A percentile compares a stretch with the other conserved stretches of the same genome.
These are phyloP conservation scores for Paraescarpia echinospica DNA, from an alignment of 1,140 invertebrate species.

Conservation along the genomic window DNA sequence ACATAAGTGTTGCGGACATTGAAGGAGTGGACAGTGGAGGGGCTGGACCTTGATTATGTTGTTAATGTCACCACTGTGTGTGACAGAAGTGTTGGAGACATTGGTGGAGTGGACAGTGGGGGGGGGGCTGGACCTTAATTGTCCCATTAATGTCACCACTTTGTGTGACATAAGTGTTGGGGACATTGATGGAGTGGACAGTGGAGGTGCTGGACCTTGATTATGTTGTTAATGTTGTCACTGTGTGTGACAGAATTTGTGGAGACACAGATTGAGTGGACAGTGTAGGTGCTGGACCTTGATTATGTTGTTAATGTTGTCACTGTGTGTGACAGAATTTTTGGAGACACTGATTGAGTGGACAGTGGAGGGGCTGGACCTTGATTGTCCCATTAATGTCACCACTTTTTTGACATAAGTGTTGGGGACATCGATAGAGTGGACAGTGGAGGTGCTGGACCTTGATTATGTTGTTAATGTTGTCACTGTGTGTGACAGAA, in stretches of 20 bases:
- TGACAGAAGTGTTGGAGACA: neutral
- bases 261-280: conserved; percentile 66
- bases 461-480: neutral
- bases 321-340: neutral
- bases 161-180: conserved; percentile 38
- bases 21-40: neutral
- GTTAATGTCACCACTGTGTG: neutral
- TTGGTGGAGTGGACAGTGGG: neutral
- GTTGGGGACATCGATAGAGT: neutral
- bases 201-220: conserved; percentile 80
- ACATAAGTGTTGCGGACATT: neutral
- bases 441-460: neutral
- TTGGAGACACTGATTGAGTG: neutral
- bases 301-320: conserved; percentile 59
- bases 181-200: conserved; percentile 67
- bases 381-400: neutral
- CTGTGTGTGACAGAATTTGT: conserved; percentile 51
- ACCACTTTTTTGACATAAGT: neutral
- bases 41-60: neutral
- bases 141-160: neutral
- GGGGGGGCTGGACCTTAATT: neutral
- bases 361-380: neutral
- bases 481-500: conserved; percentile 17
- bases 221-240: conserved; percentile 65
- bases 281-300: conserved; percentile 77